Percentiles rank a stretch among this genome's conserved stretches.
phyloP scores from a whole-genome alignment of 2,888 invertebrate species.

The Rotaria macrura region DNA sequence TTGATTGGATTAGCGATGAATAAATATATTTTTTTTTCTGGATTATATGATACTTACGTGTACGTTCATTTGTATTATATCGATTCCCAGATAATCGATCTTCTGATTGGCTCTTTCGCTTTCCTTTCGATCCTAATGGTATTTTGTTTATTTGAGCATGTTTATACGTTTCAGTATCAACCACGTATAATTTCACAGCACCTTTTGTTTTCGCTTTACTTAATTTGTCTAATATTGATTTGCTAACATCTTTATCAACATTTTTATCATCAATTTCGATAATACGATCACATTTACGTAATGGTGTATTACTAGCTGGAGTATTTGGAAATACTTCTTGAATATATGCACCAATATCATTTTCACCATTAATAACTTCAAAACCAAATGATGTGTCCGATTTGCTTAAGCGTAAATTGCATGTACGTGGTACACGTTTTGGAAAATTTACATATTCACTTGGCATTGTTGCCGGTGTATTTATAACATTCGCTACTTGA shows the following conservation, averaged over 20 bases:
- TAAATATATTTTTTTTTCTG: neutral
- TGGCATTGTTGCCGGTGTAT: neutral
- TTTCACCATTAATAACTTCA: slow-evolving; percentile 16
- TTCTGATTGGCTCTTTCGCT: neutral
- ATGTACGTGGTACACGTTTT: neutral
- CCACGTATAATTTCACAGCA: neutral
- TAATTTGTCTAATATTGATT: neutral
- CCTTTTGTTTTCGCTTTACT: neutral
- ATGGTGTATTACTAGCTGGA: neutral
- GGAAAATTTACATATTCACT: neutral
- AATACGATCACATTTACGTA: slow-evolving; percentile 17
- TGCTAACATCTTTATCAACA: neutral
- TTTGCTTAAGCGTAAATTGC: neutral
- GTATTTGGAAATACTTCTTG: slow-evolving; percentile 11
- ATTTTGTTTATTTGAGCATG: neutral
- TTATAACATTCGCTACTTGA: neutral
- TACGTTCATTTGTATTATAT: neutral
- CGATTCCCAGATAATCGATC: neutral
- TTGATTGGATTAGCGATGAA: neutral
- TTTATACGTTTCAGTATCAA: neutral
- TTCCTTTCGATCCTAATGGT: neutral
- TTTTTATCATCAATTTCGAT: slow-evolving; percentile 6
- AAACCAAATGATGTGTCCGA: neutral
- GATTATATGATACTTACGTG: neutral
- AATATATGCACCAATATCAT: neutral